These are phyloP conservation scores for Argentina silus DNA, from an alignment of 2,797 vertebrate genomes.

Conservation along the genomic window DNA sequence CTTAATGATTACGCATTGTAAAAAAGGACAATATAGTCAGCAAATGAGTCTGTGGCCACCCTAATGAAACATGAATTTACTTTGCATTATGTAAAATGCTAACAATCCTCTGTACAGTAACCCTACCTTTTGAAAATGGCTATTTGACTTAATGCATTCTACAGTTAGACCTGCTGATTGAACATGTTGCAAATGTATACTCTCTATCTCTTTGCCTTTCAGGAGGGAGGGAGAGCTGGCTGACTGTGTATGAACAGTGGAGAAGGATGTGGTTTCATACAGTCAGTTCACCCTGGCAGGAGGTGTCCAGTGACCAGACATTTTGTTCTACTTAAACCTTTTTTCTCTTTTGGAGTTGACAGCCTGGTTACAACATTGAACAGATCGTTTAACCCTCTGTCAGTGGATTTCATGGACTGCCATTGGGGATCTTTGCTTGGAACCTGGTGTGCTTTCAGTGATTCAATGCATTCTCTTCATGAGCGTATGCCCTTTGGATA, in stretches of 20 bases:
- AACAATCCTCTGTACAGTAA: constrained; percentile 35
- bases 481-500: constrained; percentile 66
- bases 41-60: constrained; percentile 39
- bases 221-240: constrained; percentile 70
- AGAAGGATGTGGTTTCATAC: constrained; percentile 65
- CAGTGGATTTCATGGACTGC: constrained; percentile 65
- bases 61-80: constrained; percentile 61
- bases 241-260: constrained; percentile 60
- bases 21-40: constrained; percentile 49
- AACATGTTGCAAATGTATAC: constrained; percentile 69
- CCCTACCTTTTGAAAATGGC: constrained; percentile 49
- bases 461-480: constrained; percentile 42
- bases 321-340: constrained; percentile 67
- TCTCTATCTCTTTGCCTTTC: constrained; percentile 50
- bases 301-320: constrained; percentile 65
- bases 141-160: constrained; percentile 58
- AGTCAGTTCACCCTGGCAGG: constrained; percentile 58
- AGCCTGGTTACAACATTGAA: constrained; percentile 52
- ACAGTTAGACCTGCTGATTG: constrained; percentile 61
- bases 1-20: constrained; percentile 53
- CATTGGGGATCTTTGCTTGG: constrained; percentile 55
- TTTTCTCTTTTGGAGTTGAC: constrained; percentile 51
- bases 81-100: constrained; percentile 50
- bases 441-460: constrained; percentile 49
- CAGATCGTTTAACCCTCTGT: constrained; percentile 52